A percentile compares a stretch with the other conserved stretches of the same genome.
Evolutionary conservation across 2,113 vertebrate species (phyloP).

Genomic region (Pantherophis guttatus): DNA sequence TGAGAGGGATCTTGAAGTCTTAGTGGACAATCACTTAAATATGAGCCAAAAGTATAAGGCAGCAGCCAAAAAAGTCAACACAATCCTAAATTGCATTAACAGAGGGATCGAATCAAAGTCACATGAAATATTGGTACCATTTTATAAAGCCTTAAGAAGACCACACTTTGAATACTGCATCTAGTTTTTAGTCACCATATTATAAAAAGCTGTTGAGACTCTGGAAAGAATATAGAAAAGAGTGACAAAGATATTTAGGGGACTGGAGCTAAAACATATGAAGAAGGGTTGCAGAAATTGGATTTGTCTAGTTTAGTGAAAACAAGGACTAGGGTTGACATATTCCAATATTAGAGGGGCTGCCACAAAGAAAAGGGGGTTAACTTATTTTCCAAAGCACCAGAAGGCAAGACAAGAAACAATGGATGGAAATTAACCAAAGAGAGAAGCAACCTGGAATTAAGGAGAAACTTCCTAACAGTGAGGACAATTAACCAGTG

Average conservation of each 20-base stretch:
- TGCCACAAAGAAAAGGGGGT: too few species aligned
- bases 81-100: not conserved
- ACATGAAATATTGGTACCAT: not conserved
- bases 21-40: too few species aligned
- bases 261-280: too few species aligned
- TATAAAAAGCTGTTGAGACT: not conserved
- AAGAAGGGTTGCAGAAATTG: too few species aligned
- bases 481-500: not conserved
- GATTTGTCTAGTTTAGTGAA: too few species aligned
- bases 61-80: not conserved
- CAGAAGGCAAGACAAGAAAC: not conserved
- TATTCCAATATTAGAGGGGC: not conserved
- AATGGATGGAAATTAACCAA: not conserved
- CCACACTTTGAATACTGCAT: not conserved
- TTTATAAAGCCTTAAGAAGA: not conserved
- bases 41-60: not conserved
- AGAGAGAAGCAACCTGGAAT: not conserved
- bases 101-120: not conserved
- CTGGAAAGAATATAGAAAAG: too few species aligned
- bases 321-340: not conserved
- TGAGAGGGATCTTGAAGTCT: not conserved
- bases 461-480: not conserved
- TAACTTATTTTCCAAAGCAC: not conserved
- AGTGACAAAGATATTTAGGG: too few species aligned
- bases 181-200: not conserved